phyloP scores from a whole-genome alignment of 2,797 vertebrate genomes.

The Anniella stebbinsi region DNA sequence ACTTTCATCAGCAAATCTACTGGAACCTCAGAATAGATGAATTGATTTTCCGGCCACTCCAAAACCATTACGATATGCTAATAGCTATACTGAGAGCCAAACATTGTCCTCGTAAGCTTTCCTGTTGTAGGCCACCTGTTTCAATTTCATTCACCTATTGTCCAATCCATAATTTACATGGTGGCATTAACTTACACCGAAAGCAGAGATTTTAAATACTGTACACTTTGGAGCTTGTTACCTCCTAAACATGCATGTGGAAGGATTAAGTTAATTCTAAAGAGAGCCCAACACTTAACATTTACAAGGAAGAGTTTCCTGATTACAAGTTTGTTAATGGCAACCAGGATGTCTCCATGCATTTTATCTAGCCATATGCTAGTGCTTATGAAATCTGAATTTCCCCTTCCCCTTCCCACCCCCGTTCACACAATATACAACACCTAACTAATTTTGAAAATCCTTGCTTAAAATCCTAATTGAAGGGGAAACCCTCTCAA shows the following conservation, averaged over 20 bases:
- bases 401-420: slow-evolving; percentile 1
- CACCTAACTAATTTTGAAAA: slow-evolving; percentile 83
- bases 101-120: slow-evolving; percentile 49
- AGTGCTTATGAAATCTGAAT: slow-evolving; percentile 69
- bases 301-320: slow-evolving; percentile 70
- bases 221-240: slow-evolving; percentile 59
- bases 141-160: slow-evolving; percentile 56
- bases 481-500: slow-evolving; percentile 81
- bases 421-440: slow-evolving; percentile 63
- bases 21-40: not conserved
- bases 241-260: slow-evolving; percentile 62
- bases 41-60: slow-evolving; percentile 34
- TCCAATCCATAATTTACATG: slow-evolving; percentile 53
- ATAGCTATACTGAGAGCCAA: slow-evolving; percentile 55
- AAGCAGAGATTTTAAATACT: slow-evolving; percentile 66
- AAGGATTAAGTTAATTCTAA: slow-evolving; percentile 67
- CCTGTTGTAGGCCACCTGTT: slow-evolving; percentile 52
- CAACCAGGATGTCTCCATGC: slow-evolving; percentile 46
- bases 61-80: slow-evolving; percentile 48
- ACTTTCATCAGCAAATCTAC: slow-evolving; percentile 27
- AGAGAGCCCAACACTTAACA: slow-evolving; percentile 35
- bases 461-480: slow-evolving; percentile 78
- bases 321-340: slow-evolving; percentile 51
- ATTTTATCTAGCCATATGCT: slow-evolving; percentile 64
- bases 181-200: slow-evolving; percentile 54